phyloP scores from a whole-genome alignment of 2,797 vertebrate genomes.

The Pseudomugil gertrudae region DNA sequence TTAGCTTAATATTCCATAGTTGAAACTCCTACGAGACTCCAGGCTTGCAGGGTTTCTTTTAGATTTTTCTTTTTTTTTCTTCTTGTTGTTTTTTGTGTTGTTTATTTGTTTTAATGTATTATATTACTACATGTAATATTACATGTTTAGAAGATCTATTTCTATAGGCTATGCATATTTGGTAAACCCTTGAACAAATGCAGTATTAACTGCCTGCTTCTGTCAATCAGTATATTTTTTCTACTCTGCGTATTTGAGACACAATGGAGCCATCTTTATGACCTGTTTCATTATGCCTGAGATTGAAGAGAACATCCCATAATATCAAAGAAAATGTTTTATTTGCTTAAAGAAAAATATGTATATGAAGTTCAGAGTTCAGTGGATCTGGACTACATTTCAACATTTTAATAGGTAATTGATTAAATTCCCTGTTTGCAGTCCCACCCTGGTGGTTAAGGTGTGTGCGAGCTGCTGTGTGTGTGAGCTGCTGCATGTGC shows the following conservation, averaged over 20 bases:
- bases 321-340: conserved; percentile 27
- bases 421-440: conserved; percentile 21
- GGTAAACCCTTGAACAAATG: conserved; percentile 15
- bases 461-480: neutral
- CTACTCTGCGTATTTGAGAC: conserved; percentile 37
- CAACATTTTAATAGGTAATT: conserved; percentile 19
- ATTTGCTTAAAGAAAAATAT: conserved; percentile 20
- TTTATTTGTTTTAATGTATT: too few species aligned
- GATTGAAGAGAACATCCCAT: conserved; percentile 5
- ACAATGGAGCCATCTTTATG: conserved; percentile 36
- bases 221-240: neutral
- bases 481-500: neutral
- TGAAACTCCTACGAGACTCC: conserved; percentile 9
- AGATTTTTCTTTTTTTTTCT: neutral
- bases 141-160: conserved; percentile 17
- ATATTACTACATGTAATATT: neutral
- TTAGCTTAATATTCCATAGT: conserved; percentile 1
- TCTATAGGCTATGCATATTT: neutral
- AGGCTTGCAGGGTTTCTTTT: conserved; percentile 1
- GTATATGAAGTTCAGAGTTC: neutral
- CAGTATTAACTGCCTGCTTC: conserved; percentile 36
- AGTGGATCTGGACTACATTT: conserved; percentile 9
- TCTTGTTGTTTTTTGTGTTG: neutral
- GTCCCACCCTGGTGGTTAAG: conserved; percentile 21
- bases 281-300: neutral